Conservation (phyloP, 2,797 vertebrate genomes). For the Loriculus beryllinus region DNA sequence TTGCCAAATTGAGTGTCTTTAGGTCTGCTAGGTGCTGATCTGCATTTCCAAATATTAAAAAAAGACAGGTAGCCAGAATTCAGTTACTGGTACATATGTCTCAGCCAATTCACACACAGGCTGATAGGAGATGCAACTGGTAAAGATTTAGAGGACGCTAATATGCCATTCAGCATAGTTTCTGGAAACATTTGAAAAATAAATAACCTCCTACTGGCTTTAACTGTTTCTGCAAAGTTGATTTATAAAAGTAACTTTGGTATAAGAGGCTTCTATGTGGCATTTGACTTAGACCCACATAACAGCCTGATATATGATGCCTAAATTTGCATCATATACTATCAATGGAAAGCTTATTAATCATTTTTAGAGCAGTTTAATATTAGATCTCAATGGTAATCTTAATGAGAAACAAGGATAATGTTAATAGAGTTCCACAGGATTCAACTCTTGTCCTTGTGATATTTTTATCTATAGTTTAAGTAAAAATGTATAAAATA, state of each 20-base stretch:
- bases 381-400: neutral
- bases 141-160: neutral
- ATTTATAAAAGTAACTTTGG: neutral
- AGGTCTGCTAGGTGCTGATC: neutral
- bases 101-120: neutral
- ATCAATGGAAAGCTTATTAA: neutral
- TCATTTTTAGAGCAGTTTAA: neutral
- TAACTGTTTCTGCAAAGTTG: neutral
- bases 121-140: neutral
- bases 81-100: neutral
- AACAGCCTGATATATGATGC: neutral
- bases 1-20: neutral
- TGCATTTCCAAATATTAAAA: neutral
- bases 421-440: neutral
- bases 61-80: neutral
- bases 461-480: neutral
- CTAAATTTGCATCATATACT: neutral
- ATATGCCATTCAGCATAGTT: neutral
- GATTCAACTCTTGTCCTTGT: neutral
- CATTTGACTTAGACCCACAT: neutral
- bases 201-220: neutral
- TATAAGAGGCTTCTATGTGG: neutral
- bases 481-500: neutral
- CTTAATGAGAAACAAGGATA: constrained; percentile 6
- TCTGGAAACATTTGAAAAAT: neutral